phyloP scores from a whole-genome alignment of 2,888 invertebrate genomes.

The Rhaphigaster nebulosa region DNA sequence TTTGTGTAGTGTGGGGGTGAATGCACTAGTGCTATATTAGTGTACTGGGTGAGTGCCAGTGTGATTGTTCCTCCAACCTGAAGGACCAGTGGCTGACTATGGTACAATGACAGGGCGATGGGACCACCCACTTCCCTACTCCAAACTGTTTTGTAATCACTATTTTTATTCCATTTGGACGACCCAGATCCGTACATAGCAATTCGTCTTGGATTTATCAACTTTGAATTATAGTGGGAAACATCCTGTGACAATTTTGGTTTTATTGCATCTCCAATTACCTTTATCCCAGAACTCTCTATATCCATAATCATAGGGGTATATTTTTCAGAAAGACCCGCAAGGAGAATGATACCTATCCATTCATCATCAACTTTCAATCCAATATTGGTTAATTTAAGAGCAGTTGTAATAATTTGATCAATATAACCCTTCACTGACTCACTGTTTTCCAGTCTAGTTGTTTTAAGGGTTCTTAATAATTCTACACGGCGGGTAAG shows the following conservation, averaged over 20 bases:
- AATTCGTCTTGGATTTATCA: not conserved
- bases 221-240: not conserved
- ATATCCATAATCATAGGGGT: too few species aligned
- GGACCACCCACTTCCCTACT: too few species aligned
- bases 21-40: too few species aligned
- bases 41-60: too few species aligned
- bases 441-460: constrained; percentile 42
- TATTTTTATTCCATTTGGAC: too few species aligned
- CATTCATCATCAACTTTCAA: constrained; percentile 55
- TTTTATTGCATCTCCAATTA: not conserved
- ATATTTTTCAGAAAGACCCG: not conserved
- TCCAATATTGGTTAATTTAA: constrained; percentile 54
- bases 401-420: constrained; percentile 50
- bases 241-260: not conserved
- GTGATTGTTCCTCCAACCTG: too few species aligned
- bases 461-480: constrained; percentile 34
- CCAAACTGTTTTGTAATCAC: too few species aligned
- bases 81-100: too few species aligned
- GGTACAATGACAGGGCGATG: too few species aligned
- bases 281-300: not conserved
- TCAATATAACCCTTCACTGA: constrained; percentile 48
- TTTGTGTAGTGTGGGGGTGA: too few species aligned
- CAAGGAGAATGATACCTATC: constrained; percentile 39
- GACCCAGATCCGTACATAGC: not conserved
- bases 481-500: not conserved